phyloP scores from a whole-genome alignment of 2,113 vertebrate species.

The Calonectris borealis region DNA sequence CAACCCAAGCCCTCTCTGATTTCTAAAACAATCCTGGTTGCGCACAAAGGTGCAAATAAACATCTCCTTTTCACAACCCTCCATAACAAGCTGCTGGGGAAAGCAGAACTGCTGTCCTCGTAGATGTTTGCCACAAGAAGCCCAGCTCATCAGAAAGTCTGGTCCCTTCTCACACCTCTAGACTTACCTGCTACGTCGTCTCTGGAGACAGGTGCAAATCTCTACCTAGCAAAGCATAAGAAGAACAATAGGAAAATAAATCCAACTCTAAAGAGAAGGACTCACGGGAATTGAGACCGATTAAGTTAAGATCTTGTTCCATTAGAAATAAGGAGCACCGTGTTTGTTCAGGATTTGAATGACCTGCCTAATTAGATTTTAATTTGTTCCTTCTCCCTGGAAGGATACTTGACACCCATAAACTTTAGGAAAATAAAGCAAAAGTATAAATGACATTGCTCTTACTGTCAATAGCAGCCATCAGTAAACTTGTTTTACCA shows the following conservation, averaged over 20 bases:
- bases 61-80: background rate
- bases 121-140: background rate
- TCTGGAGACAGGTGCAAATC: constrained; percentile 36
- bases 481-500: background rate
- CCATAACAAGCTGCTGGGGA: background rate
- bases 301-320: constrained; percentile 61
- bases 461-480: background rate
- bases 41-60: background rate
- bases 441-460: background rate
- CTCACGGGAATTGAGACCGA: constrained; percentile 19
- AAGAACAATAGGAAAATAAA: constrained; percentile 51
- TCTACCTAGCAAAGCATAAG: constrained; percentile 51
- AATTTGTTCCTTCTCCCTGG: constrained; percentile 45
- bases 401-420: constrained; percentile 29
- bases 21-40: background rate
- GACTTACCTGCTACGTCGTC: constrained; percentile 13
- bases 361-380: constrained; percentile 65
- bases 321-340: constrained; percentile 38
- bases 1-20: background rate
- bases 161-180: constrained; percentile 23
- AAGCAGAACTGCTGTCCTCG: background rate
- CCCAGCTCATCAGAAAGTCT: background rate
- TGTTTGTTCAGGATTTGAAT: constrained; percentile 64
- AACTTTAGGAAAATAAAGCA: background rate
- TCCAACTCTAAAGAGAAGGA: constrained; percentile 37